These are phyloP conservation scores for Cantharis nigra DNA, from an alignment of 2,888 invertebrate species.

Conservation along the genomic window DNA sequence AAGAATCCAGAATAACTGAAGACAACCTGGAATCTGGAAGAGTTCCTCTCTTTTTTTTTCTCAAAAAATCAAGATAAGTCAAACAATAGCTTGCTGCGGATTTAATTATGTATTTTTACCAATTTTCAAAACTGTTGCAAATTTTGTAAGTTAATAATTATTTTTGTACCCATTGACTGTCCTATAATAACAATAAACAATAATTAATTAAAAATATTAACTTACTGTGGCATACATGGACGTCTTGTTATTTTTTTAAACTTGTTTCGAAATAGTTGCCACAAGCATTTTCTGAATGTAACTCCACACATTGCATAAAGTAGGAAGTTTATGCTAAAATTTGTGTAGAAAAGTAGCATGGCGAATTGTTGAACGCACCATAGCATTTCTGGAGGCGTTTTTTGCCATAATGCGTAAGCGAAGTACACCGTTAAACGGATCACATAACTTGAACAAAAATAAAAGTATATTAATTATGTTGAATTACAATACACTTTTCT, in stretches of 20 bases:
- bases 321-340: constrained; percentile 68
- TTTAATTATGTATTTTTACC: too few species aligned
- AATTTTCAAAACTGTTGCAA: too few species aligned
- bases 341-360: constrained; percentile 67
- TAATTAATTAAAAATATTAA: neutral
- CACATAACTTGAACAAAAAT: constrained; percentile 58
- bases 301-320: constrained; percentile 67
- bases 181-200: too few species aligned
- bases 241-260: constrained; percentile 52
- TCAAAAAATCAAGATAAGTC: too few species aligned
- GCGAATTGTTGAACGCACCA: constrained; percentile 64
- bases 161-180: too few species aligned
- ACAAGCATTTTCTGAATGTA: constrained; percentile 62
- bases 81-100: too few species aligned
- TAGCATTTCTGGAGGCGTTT: constrained; percentile 53
- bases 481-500: too few species aligned
- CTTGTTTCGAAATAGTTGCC: constrained; percentile 58
- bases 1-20: too few species aligned
- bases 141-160: too few species aligned
- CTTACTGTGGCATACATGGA: constrained; percentile 29
- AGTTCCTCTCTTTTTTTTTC: too few species aligned
- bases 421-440: constrained; percentile 60
- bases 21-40: too few species aligned
- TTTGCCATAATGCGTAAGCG: constrained; percentile 56
- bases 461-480: neutral